phyloP scores from a whole-genome alignment of 2,888 invertebrate species.

The Vanessa cardui region DNA sequence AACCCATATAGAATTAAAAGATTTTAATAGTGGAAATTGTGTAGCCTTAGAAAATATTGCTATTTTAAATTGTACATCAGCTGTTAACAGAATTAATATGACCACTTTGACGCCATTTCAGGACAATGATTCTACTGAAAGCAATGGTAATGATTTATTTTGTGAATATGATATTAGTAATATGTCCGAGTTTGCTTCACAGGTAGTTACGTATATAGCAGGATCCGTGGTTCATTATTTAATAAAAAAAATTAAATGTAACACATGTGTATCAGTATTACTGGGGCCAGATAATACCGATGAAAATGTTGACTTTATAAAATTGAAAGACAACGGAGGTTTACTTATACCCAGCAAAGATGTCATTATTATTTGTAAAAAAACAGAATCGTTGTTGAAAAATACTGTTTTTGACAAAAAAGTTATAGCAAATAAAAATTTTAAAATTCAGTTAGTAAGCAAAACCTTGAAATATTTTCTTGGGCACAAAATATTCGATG shows the following conservation, averaged over 20 bases:
- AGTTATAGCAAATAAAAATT: conserved; percentile 1
- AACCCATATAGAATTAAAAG: too few relatives aligned
- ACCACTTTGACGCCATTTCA: too few relatives aligned
- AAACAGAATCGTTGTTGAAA: not conserved
- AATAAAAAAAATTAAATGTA: conserved; percentile 7
- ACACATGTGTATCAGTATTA: not conserved
- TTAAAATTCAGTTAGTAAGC: not conserved
- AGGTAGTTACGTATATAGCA: conserved; percentile 17
- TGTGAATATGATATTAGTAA: too few relatives aligned
- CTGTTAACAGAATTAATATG: too few relatives aligned
- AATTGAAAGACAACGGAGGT: conserved; percentile 8
- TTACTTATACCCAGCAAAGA: conserved; percentile 7
- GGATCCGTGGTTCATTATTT: conserved; percentile 8
- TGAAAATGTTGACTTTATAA: not conserved
- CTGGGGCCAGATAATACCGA: not conserved
- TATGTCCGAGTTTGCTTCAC: conserved; percentile 16
- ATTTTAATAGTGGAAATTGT: too few relatives aligned
- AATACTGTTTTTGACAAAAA: conserved; percentile 1
- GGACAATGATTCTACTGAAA: too few relatives aligned
- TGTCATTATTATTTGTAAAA: conserved; percentile 6
- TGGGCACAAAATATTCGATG: not conserved
- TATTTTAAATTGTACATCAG: too few relatives aligned
- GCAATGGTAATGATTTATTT: too few relatives aligned
- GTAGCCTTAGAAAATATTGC: too few relatives aligned
- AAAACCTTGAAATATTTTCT: not conserved